Evolutionary conservation across 2,888 invertebrate species (phyloP), one percentile per base, ranked within the genome.

Genomic region (Aquatica leii): DNA sequence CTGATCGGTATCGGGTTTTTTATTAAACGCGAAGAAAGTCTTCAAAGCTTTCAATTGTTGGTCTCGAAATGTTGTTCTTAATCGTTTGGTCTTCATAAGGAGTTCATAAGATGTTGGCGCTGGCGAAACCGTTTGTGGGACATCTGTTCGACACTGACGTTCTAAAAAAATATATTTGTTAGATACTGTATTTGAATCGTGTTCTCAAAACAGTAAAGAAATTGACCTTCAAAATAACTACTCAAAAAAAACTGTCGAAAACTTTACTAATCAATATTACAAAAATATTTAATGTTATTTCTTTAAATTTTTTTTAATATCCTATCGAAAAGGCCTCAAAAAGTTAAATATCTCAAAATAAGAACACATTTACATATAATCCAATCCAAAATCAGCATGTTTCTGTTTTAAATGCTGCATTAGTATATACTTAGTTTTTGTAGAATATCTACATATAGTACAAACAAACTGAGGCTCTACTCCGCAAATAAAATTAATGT

Each of bases 401-500:
- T 62, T 65, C 15, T 48, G 52, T 41, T 62, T 65, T 15, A 59
- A 50, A 43, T 65, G 65, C 41, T 65, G 61, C 48, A 56, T 55
- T 8, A 62, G 37, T 2, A 62, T 62, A 34, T 65, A 65, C 40
- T 71, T 71, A 51, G 68, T 66, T 66, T 67, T 68, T 48, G 68
- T 68, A 21, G 50, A 65, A 40, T 59, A 60, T 31, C 24, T 15
- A 43, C 71, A 71, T 12, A 66, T 21, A 12, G 46, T 24, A 31
- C 71, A 71, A 17, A 50, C 49, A 18, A 68, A 66, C 18, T 59
- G 67, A 11, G 67, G 67, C 8, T 74, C 74, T 3, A 75, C 74
- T 1, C 78, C 78, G 62, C 79, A 79, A 59, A 78, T 78, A 62
- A 74, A 79, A 59, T 75, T 77, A 18, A 79, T 70, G 68, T 79